A percentile compares a stretch with the other conserved stretches of the same genome.
Conservation (phyloP, 2,888 invertebrate species). For the Ornithoptera priamus region DNA sequence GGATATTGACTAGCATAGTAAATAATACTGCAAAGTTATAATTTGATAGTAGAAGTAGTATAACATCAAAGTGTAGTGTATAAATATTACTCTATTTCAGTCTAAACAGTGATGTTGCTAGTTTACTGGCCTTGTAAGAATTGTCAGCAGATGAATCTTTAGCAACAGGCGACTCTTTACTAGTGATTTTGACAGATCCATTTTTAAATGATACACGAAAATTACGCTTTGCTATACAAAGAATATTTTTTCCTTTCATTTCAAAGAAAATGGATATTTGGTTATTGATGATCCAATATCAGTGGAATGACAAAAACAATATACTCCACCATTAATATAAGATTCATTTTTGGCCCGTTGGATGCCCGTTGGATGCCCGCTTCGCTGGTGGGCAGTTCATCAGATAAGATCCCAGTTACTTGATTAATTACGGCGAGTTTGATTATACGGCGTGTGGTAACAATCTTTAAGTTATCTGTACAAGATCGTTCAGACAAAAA, state of each 20-base stretch:
- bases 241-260: neutral
- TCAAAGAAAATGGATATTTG: conserved; percentile 6
- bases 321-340: conserved; percentile 22
- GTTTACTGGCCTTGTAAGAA: too few species aligned
- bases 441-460: conserved; percentile 54
- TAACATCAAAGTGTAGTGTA: too few species aligned
- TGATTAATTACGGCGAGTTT: conserved; percentile 62
- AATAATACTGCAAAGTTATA: too few species aligned
- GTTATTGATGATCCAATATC: conserved; percentile 14
- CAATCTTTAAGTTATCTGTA: conserved; percentile 50
- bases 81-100: too few species aligned
- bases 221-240: neutral
- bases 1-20: too few species aligned
- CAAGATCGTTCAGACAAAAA: conserved; percentile 47
- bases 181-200: neutral
- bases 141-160: too few species aligned
- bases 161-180: too few species aligned
- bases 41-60: too few species aligned
- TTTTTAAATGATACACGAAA: too few species aligned
- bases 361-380: conserved; percentile 29
- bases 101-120: too few species aligned
- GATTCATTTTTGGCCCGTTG: conserved; percentile 5
- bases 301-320: conserved; percentile 23
- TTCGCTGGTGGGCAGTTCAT: conserved; percentile 61
- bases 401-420: conserved; percentile 50